Evolutionary conservation across 2,888 invertebrate genomes (phyloP).

Genomic region (Mesorhabditis belari): DNA sequence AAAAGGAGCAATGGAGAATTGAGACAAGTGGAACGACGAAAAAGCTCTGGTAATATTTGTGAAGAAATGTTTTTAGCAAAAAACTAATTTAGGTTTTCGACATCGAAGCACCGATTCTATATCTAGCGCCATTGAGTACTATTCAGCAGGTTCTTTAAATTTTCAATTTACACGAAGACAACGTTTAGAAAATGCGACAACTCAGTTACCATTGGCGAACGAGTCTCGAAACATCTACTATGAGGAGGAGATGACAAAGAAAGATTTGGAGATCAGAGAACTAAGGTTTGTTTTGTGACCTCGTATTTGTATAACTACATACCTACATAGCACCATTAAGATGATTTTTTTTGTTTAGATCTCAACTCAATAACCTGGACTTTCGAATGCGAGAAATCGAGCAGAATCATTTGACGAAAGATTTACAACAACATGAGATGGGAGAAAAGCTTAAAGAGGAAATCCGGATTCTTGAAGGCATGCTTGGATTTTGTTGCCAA

Average conservation of each 20-base stretch:
- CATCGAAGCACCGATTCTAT: not conserved
- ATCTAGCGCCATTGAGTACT: conserved; percentile 2
- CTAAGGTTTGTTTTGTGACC: conserved; percentile 38
- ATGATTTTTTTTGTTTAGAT: conserved; percentile 59
- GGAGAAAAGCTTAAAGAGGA: conserved; percentile 61
- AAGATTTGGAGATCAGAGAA: conserved; percentile 62
- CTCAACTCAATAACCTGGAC: conserved; percentile 64
- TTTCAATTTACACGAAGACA: conserved; percentile 3
- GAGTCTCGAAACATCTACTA: conserved; percentile 39
- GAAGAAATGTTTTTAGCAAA: not conserved
- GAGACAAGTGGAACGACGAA: conserved; percentile 10
- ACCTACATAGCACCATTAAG: not conserved
- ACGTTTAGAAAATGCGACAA: conserved; percentile 4
- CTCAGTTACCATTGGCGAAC: conserved; percentile 12
- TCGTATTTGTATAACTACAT: not conserved
- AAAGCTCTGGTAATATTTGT: conserved; percentile 8
- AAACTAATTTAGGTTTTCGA: not conserved
- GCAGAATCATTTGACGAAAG: conserved; percentile 51
- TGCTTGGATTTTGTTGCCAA: not conserved
- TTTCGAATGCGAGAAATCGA: conserved; percentile 61
- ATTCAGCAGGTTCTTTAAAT: conserved; percentile 5
- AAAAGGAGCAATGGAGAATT: conserved; percentile 6
- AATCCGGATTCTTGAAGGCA: conserved; percentile 55
- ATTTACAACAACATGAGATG: conserved; percentile 58
- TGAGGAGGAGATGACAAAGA: conserved; percentile 67